phyloP scores from a whole-genome alignment of 2,113 vertebrate genomes.

The Sylvietta virens region DNA sequence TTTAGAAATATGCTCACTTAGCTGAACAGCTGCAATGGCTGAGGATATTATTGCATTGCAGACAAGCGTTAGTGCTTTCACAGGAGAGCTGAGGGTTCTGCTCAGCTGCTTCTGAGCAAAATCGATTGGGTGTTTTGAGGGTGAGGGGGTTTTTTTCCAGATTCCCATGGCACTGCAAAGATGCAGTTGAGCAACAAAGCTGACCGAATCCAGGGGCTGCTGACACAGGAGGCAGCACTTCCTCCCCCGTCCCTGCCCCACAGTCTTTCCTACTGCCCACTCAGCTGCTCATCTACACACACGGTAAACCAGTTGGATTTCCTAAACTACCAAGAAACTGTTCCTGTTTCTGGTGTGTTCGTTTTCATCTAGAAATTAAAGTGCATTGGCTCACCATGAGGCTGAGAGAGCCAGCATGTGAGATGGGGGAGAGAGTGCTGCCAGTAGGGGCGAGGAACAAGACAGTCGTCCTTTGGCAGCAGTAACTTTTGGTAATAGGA shows the following conservation, averaged over 20 bases:
- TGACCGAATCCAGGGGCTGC: background rate
- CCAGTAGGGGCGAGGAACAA: background rate
- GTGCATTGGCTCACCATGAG: background rate
- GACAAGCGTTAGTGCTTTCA: background rate
- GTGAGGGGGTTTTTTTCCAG: background rate
- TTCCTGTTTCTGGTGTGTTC: background rate
- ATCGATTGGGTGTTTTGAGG: background rate
- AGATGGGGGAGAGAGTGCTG: background rate
- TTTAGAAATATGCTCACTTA: background rate
- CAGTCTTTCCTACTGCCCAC: accelerated
- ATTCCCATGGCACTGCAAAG: background rate
- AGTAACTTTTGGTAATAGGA: background rate
- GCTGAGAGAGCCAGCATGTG: background rate
- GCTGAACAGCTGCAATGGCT: background rate
- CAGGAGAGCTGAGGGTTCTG: background rate
- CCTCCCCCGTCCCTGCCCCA: background rate
- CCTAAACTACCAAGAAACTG: background rate
- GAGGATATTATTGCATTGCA: background rate
- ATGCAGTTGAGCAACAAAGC: background rate
- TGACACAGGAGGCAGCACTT: background rate
- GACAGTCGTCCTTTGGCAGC: background rate
- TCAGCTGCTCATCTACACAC: background rate
- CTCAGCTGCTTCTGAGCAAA: background rate
- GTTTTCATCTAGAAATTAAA: background rate
- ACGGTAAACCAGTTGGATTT: background rate